Percentiles rank a stretch among this genome's conserved stretches.
Conservation (phyloP, 1,140 invertebrate species). For the Lasioglossum albipes region DNA sequence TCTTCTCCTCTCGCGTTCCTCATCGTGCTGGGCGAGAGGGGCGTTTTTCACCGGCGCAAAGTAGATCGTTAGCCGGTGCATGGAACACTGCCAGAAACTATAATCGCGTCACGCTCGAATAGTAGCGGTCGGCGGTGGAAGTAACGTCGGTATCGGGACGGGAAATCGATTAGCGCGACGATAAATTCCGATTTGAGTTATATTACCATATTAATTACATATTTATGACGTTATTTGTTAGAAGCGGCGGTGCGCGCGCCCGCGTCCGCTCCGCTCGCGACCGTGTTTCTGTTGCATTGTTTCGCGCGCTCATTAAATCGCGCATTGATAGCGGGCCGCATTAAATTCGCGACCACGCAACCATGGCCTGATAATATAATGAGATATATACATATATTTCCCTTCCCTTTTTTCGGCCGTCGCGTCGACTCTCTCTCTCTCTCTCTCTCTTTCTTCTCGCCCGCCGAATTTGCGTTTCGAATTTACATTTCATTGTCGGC, state of each 20-base stretch:
- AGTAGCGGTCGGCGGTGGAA: conserved; percentile 12
- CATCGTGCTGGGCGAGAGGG: conserved; percentile 2
- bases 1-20: conserved; percentile 9
- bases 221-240: conserved; percentile 49
- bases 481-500: conserved; percentile 45
- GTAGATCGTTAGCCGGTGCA: conserved; percentile 41
- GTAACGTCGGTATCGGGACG: conserved; percentile 40
- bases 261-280: background rate
- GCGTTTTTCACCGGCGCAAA: conserved; percentile 38
- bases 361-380: conserved; percentile 35
- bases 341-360: conserved; percentile 38
- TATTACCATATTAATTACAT: conserved; percentile 52
- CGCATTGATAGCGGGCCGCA: conserved; percentile 37
- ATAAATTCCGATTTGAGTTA: conserved; percentile 49
- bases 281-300: conserved; percentile 46
- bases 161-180: conserved; percentile 41
- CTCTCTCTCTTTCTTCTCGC: background rate
- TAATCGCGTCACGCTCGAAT: conserved; percentile 45
- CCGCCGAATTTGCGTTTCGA: conserved; percentile 2
- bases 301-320: conserved; percentile 45
- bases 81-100: conserved; percentile 45
- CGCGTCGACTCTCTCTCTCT: background rate
- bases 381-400: conserved; percentile 43
- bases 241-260: background rate
- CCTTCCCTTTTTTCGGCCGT: background rate